Evolutionary conservation across 1,140 invertebrate genomes (phyloP).

Genomic region (Geopemphigus sp.): DNA sequence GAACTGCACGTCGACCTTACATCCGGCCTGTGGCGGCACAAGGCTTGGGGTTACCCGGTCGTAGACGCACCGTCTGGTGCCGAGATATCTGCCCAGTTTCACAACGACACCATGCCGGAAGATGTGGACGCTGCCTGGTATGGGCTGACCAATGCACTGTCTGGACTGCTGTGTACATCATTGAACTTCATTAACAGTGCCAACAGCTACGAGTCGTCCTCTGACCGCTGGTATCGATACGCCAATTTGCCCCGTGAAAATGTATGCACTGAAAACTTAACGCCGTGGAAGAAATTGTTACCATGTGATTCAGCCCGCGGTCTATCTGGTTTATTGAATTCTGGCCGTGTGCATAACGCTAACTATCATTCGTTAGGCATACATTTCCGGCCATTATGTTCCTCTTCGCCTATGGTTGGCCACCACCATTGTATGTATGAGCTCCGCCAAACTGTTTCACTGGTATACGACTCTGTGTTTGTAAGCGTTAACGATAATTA

Average conservation of each 20-base stretch:
- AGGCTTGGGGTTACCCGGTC: slow-evolving; percentile 89
- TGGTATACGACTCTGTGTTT: slow-evolving; percentile 79
- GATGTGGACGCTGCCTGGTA: slow-evolving; percentile 78
- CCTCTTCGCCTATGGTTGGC: slow-evolving; percentile 55
- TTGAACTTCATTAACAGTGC: slow-evolving; percentile 92
- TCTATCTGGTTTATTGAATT: slow-evolving; percentile 82
- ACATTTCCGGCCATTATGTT: slow-evolving; percentile 78
- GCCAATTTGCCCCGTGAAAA: slow-evolving; percentile 89
- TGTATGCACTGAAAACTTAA: slow-evolving; percentile 97
- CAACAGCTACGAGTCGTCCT: slow-evolving; percentile 64
- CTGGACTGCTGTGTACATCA: slow-evolving; percentile 92
- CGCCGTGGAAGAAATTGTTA: slow-evolving; percentile 94
- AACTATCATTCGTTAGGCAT: slow-evolving; percentile 89
- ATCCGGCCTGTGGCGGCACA: slow-evolving; percentile 88
- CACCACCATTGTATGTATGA: slow-evolving; percentile 67
- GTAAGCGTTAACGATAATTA: slow-evolving; percentile 56
- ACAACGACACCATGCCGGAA: slow-evolving; percentile 58
- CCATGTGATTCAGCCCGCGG: slow-evolving; percentile 87
- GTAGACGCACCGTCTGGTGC: slow-evolving; percentile 85
- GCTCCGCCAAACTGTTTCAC: slow-evolving; percentile 76
- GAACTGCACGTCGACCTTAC: slow-evolving; percentile 90
- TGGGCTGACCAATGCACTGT: slow-evolving; percentile 81
- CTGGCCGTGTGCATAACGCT: slow-evolving; percentile 86
- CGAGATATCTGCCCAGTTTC: slow-evolving; percentile 91
- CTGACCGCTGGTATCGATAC: slow-evolving; percentile 72